phyloP scores from a whole-genome alignment of 2,797 vertebrate species.

The Manis crassicaudata region DNA sequence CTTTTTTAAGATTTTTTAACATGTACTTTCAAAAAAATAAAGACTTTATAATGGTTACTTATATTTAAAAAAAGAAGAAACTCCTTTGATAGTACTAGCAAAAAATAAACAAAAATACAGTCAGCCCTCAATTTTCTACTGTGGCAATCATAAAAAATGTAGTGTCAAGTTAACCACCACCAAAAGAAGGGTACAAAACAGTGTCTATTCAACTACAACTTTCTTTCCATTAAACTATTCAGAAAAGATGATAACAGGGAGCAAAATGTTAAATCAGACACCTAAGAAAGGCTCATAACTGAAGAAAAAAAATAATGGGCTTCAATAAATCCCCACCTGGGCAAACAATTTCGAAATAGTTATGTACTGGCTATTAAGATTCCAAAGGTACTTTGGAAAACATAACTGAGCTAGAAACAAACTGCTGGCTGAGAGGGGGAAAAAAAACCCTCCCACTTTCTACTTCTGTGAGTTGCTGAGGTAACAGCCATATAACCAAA shows the following conservation, averaged over 20 bases:
- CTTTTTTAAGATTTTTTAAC: neutral
- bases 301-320: neutral
- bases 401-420: neutral
- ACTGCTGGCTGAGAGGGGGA: neutral
- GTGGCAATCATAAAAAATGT: neutral
- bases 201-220: neutral
- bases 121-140: neutral
- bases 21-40: neutral
- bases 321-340: neutral
- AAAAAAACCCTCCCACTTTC: neutral
- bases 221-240: neutral
- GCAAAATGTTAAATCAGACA: neutral
- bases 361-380: neutral
- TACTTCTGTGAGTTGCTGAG: accelerated
- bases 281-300: neutral
- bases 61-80: conserved; percentile 24
- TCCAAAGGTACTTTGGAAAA: conserved; percentile 48
- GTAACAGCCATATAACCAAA: neutral
- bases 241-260: neutral
- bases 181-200: neutral
- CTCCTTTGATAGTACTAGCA: neutral
- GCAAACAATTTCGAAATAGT: neutral
- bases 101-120: neutral
- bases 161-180: neutral
- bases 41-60: neutral